A percentile compares a stretch with the other conserved stretches of the same genome.
Conservation (phyloP, 2,797 vertebrate genomes). For the Huso huso region DNA sequence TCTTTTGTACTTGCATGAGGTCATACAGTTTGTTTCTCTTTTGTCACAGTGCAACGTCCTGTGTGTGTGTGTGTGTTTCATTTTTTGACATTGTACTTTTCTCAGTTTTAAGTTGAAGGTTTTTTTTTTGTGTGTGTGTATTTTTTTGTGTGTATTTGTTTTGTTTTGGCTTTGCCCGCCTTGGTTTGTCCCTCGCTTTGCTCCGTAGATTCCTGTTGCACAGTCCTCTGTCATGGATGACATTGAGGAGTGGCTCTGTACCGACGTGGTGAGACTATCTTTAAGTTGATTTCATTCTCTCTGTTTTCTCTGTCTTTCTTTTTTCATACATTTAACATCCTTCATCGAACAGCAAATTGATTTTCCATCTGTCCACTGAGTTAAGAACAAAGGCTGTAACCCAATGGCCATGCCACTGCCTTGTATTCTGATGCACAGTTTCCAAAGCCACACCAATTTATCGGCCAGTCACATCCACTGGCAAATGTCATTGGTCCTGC, state of each 20-base stretch:
- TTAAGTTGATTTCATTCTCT: constrained; percentile 55
- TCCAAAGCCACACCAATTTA: too few relatives aligned
- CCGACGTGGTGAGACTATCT: constrained; percentile 91
- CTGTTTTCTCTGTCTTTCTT: too few relatives aligned
- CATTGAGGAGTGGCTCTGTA: constrained; percentile 98
- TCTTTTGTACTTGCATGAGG: constrained; percentile 5
- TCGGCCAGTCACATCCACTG: too few relatives aligned
- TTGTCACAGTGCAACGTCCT: constrained; percentile 38
- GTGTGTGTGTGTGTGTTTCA: constrained; percentile 32
- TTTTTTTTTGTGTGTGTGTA: constrained; percentile 18
- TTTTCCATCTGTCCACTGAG: too few relatives aligned
- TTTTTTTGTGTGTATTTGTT: constrained; percentile 31
- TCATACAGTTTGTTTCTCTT: constrained; percentile 5
- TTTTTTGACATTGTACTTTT: constrained; percentile 41
- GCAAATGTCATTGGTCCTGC: too few relatives aligned
- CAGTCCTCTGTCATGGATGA: constrained; percentile 99
- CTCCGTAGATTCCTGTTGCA: constrained; percentile 75
- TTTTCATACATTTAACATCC: too few relatives aligned
- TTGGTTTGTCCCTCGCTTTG: constrained; percentile 58
- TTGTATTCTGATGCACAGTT: too few relatives aligned
- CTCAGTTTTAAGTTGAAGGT: constrained; percentile 52
- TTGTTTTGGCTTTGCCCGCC: constrained; percentile 63
- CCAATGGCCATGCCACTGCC: too few relatives aligned
- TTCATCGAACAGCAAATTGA: too few relatives aligned
- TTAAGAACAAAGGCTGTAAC: too few relatives aligned